Conservation (phyloP, 2,888 invertebrate genomes). For the Leucophenga montana region DNA sequence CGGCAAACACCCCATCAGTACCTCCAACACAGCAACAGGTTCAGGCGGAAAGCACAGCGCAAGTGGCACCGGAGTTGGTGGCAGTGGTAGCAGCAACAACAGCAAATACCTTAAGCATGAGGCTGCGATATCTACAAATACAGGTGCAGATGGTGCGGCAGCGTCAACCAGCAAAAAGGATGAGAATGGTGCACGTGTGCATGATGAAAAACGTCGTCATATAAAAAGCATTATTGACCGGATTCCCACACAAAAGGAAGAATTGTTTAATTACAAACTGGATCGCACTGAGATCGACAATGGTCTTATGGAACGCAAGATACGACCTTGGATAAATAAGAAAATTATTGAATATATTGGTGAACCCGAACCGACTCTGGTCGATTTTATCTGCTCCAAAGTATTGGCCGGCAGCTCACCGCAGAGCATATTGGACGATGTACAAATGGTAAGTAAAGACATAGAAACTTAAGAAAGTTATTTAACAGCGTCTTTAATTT, state of each 20-base stretch:
- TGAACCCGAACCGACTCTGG: slow-evolving; percentile 97
- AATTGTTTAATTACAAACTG: slow-evolving; percentile 94
- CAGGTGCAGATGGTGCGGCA: slow-evolving; percentile 50
- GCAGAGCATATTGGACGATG: slow-evolving; percentile 96
- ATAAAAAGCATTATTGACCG: slow-evolving; percentile 98
- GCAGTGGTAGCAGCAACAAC: slow-evolving; percentile 59
- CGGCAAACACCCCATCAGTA: slow-evolving; percentile 39
- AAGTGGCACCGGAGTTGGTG: slow-evolving; percentile 55
- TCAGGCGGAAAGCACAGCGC: slow-evolving; percentile 7
- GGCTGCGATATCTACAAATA: background rate
- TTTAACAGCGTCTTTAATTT: background rate
- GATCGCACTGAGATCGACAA: slow-evolving; percentile 90
- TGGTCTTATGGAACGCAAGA: slow-evolving; percentile 92
- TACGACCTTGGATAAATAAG: slow-evolving; percentile 99
- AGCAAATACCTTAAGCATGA: slow-evolving; percentile 27
- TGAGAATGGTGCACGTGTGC: slow-evolving; percentile 80
- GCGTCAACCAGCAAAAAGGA: slow-evolving; percentile 71
- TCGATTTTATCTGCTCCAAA: slow-evolving; percentile 99
- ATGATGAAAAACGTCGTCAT: slow-evolving; percentile 96
- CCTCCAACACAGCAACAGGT: slow-evolving; percentile 42
- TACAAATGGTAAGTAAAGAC: slow-evolving; percentile 89
- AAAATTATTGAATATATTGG: slow-evolving; percentile 99
- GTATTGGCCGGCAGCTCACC: slow-evolving; percentile 94
- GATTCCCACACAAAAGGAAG: slow-evolving; percentile 98
- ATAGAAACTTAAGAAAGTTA: background rate